phyloP scores from a whole-genome alignment of 2,113 vertebrate genomes.

The Sigmodon hispidus region DNA sequence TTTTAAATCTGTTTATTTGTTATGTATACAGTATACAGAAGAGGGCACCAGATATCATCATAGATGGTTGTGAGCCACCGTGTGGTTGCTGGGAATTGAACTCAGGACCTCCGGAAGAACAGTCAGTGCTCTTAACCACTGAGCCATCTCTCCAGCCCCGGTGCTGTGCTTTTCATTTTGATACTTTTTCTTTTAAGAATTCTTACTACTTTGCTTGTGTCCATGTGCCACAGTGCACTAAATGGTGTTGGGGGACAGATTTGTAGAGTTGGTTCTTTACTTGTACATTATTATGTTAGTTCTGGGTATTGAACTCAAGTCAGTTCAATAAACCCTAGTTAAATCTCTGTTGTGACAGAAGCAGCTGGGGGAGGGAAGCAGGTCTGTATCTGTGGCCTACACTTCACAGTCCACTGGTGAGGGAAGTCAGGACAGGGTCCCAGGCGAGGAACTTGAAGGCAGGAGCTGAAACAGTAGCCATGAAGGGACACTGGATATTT shows the following conservation, averaged over 20 bases:
- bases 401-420: background rate
- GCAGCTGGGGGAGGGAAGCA: background rate
- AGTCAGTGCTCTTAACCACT: no score
- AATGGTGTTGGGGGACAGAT: no score
- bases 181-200: background rate
- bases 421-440: background rate
- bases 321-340: background rate
- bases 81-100: no score
- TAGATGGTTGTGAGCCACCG: no score
- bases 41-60: no score
- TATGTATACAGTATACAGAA: no score
- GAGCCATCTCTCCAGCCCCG: no score
- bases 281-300: background rate
- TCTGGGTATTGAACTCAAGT: background rate
- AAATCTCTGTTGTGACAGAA: background rate
- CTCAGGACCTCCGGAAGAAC: no score
- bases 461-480: background rate
- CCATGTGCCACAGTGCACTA: background rate
- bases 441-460: background rate
- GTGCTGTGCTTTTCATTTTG: background rate
- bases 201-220: background rate
- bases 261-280: background rate
- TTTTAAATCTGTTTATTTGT: no score
- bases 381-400: background rate
- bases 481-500: background rate